Percentiles rank a stretch among this genome's conserved stretches.
Conservation (phyloP, 2,888 invertebrate genomes). For the Schrankia costaestrigalis region DNA sequence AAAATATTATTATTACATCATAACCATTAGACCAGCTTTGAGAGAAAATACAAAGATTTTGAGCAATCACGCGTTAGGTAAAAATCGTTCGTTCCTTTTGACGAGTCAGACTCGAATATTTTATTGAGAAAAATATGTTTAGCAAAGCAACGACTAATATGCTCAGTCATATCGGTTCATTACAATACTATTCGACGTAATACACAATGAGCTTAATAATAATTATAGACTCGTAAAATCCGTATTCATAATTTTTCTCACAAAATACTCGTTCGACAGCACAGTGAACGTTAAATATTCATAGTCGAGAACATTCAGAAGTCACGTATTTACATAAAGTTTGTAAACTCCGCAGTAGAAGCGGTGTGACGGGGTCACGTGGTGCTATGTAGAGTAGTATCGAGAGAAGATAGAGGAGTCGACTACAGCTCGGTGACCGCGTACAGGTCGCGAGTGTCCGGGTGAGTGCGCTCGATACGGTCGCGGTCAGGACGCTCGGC, state of each 20-base stretch:
- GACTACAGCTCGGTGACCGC: conserved; percentile 82
- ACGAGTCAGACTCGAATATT: conserved; percentile 16
- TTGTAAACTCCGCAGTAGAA: too few species aligned
- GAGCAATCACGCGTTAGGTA: conserved; percentile 49
- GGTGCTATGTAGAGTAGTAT: conserved; percentile 1
- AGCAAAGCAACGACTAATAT: conserved; percentile 1
- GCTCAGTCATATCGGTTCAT: conserved; percentile 1
- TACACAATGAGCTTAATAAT: too few species aligned
- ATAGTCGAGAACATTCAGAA: conserved; percentile 13
- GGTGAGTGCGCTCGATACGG: conserved; percentile 34
- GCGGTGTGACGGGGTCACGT: background rate
- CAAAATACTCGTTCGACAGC: conserved; percentile 16
- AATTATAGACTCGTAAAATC: too few species aligned
- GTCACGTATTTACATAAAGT: conserved; percentile 1
- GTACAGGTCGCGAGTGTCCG: conserved; percentile 82
- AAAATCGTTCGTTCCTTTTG: conserved; percentile 16
- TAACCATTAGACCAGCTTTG: conserved; percentile 50
- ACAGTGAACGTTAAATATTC: conserved; percentile 7
- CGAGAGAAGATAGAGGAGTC: conserved; percentile 1
- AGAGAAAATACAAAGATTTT: conserved; percentile 52
- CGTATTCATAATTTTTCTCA: too few species aligned
- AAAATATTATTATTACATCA: conserved; percentile 22
- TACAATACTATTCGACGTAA: too few species aligned
- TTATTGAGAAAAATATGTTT: background rate
- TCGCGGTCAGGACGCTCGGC: conserved; percentile 34